These are phyloP conservation scores for Ladona fulva DNA, from an alignment of 1,140 invertebrate species.

Conservation along the genomic window DNA sequence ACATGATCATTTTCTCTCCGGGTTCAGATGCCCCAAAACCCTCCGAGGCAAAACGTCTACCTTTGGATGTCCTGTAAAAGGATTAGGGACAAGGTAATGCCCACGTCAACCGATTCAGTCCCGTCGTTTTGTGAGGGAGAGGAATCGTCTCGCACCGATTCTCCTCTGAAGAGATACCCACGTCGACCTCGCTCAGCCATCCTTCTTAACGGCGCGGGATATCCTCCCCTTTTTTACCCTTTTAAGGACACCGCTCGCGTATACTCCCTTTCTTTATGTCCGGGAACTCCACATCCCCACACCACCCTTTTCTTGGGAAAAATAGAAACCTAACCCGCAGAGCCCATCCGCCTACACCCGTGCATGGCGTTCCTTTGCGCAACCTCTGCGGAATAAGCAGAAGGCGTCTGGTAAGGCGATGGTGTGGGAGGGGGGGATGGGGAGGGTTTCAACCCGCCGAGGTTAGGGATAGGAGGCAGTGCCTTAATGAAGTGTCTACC, in stretches of 20 bases:
- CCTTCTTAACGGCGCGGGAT: too few relatives aligned
- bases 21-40: background rate
- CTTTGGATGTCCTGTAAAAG: background rate
- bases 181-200: background rate
- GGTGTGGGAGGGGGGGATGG: background rate
- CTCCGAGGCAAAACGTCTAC: background rate
- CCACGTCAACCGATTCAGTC: background rate
- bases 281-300: too few relatives aligned
- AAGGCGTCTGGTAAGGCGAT: background rate
- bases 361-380: background rate
- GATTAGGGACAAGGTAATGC: background rate
- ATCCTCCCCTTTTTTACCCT: background rate
- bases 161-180: background rate
- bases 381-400: background rate
- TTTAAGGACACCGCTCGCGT: background rate
- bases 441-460: background rate
- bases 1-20: background rate
- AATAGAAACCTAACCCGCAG: background rate
- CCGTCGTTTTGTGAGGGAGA: background rate
- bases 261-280: too few relatives aligned
- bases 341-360: background rate
- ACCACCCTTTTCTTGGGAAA: background rate
- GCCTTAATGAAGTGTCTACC: background rate
- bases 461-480: background rate
- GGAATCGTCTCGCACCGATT: background rate